These are phyloP conservation scores for Micronycteris hirsuta DNA, from an alignment of 2,113 vertebrate genomes.

Conservation along the genomic window DNA sequence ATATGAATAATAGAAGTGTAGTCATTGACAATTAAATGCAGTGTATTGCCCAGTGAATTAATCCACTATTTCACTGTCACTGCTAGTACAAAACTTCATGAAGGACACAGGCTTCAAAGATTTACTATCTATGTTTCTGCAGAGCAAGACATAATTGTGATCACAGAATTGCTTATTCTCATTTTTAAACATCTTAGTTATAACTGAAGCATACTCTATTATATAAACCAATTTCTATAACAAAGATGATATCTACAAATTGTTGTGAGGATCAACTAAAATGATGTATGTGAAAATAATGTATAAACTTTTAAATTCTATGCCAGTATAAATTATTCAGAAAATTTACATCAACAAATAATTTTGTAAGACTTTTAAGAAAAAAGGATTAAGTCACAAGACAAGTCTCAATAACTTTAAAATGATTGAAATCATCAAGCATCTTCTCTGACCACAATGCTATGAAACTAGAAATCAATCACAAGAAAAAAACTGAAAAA, in stretches of 20 bases:
- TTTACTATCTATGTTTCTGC: background rate
- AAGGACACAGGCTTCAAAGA: background rate
- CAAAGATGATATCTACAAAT: background rate
- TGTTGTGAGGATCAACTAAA: background rate
- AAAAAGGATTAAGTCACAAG: background rate
- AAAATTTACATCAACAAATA: background rate
- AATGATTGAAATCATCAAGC: background rate
- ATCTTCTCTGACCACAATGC: background rate
- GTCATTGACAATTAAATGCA: background rate
- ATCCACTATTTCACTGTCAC: background rate
- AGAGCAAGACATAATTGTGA: background rate
- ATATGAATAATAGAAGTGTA: background rate
- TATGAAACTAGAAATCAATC: background rate
- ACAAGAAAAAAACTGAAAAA: background rate
- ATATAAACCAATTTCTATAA: background rate
- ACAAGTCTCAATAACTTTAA: background rate
- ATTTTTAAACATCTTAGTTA: slow-evolving; percentile 6
- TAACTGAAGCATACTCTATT: background rate
- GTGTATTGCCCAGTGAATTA: background rate
- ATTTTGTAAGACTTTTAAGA: background rate
- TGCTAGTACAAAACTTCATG: background rate
- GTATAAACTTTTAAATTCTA: background rate
- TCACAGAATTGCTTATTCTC: background rate
- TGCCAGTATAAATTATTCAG: background rate
- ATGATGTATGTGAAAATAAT: background rate